These are phyloP conservation scores for Miichthys miiuy DNA, from an alignment of 2,797 vertebrate genomes.

Conservation along the genomic window DNA sequence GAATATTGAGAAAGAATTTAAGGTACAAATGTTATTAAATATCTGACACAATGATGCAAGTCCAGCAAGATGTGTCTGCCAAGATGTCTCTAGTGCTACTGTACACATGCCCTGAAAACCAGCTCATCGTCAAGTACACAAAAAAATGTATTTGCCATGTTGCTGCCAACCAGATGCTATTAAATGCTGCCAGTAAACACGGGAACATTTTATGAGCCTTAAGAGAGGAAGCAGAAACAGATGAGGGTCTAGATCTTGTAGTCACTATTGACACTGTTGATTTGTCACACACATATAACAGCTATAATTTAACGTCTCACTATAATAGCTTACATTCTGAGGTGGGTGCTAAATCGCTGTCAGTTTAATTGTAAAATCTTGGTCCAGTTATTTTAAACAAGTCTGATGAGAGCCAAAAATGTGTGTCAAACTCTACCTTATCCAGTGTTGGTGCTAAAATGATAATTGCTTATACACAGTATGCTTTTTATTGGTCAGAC, in stretches of 20 bases:
- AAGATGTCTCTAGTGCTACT: conserved; percentile 1
- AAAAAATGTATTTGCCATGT: conserved; percentile 6
- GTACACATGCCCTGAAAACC: neutral
- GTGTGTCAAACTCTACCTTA: neutral
- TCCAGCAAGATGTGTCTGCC: neutral
- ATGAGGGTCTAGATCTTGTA: neutral
- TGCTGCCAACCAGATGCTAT: conserved; percentile 15
- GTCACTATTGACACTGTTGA: conserved; percentile 18
- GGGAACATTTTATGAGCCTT: conserved; percentile 51
- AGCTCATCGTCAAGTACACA: conserved; percentile 25
- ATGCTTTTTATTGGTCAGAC: neutral
- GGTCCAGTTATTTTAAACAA: neutral
- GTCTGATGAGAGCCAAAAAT: neutral
- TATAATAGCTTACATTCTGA: neutral
- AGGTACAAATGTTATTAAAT: conserved; percentile 79
- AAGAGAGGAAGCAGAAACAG: conserved; percentile 45
- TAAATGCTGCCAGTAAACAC: conserved; percentile 37
- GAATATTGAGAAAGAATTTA: conserved; percentile 98
- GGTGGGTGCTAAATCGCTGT: neutral
- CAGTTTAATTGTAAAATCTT: neutral
- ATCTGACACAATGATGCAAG: neutral
- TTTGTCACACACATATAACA: conserved; percentile 15
- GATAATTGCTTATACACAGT: too few relatives aligned
- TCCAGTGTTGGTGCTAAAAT: too few relatives aligned
- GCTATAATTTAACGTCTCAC: conserved; percentile 3